Evolutionary conservation across 2,113 vertebrate species (phyloP).

Genomic region (Egretta garzetta): DNA sequence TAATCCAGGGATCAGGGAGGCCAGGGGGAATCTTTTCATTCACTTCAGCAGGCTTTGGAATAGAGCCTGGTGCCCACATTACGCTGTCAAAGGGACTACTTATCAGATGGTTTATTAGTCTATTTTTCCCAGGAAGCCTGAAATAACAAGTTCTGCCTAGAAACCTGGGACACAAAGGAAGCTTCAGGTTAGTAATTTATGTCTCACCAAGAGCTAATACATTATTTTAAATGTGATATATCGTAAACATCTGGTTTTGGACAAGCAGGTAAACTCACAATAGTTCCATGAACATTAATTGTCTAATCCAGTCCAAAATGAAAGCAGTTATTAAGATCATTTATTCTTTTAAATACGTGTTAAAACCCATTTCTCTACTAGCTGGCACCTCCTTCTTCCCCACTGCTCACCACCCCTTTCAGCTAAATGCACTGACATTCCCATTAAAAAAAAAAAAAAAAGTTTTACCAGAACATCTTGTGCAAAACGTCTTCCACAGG

Average conservation of each 20-base stretch:
- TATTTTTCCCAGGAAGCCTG: slow-evolving; percentile 67
- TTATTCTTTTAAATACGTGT: slow-evolving; percentile 5
- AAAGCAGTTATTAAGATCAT: background rate
- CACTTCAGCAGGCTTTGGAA: slow-evolving; percentile 26
- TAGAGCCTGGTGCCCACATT: background rate
- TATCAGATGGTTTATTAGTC: slow-evolving; percentile 24
- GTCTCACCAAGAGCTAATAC: background rate
- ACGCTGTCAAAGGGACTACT: slow-evolving; percentile 1
- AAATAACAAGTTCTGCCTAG: slow-evolving; percentile 65
- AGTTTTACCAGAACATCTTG: slow-evolving; percentile 65
- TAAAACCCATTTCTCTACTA: slow-evolving; percentile 17
- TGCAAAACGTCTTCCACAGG: slow-evolving; percentile 68
- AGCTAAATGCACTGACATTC: slow-evolving; percentile 28
- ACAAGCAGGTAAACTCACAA: background rate
- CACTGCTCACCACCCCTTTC: slow-evolving; percentile 16
- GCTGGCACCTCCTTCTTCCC: background rate
- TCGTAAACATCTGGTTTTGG: background rate
- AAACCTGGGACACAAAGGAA: slow-evolving; percentile 31
- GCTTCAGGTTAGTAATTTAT: background rate
- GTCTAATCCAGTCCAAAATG: background rate
- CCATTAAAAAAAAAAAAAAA: background rate
- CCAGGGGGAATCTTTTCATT: slow-evolving; percentile 38
- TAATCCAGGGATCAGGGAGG: slow-evolving; percentile 17
- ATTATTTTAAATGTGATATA: background rate
- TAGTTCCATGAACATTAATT: background rate